phyloP scores from a whole-genome alignment of 2,888 invertebrate genomes.

The Acronicta aceris region DNA sequence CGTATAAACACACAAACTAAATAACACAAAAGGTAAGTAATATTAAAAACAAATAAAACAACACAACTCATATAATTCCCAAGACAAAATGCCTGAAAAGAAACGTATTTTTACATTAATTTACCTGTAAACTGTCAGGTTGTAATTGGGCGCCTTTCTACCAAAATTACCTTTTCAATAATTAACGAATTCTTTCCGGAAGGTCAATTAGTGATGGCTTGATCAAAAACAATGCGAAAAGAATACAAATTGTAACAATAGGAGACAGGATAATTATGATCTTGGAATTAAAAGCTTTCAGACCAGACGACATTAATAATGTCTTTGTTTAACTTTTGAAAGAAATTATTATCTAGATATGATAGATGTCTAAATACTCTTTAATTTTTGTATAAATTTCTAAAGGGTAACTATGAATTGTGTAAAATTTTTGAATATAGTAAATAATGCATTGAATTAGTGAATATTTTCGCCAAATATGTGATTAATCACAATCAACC shows the following conservation, averaged over 20 bases:
- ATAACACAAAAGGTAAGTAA: too few species aligned
- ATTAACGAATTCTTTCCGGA: slow-evolving; percentile 61
- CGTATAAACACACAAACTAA: too few species aligned
- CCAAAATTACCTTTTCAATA: slow-evolving; percentile 58
- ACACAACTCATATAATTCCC: background rate
- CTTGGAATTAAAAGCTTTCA: slow-evolving; percentile 36
- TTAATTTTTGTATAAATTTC: too few species aligned
- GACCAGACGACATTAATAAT: slow-evolving; percentile 12
- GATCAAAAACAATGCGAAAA: slow-evolving; percentile 53
- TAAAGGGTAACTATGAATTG: too few species aligned
- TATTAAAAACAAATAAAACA: too few species aligned
- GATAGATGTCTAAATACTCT: too few species aligned
- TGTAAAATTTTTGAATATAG: too few species aligned
- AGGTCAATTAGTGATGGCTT: slow-evolving; percentile 60
- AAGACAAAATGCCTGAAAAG: slow-evolving; percentile 10
- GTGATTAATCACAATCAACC: too few species aligned
- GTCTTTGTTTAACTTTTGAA: slow-evolving; percentile 6
- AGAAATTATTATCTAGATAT: background rate
- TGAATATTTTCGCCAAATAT: too few species aligned
- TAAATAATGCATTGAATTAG: too few species aligned
- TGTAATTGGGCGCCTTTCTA: slow-evolving; percentile 55
- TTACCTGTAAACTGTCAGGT: slow-evolving; percentile 41
- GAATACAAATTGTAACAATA: slow-evolving; percentile 54
- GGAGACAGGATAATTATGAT: slow-evolving; percentile 36
- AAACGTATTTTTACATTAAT: slow-evolving; percentile 41